Evolutionary conservation across 2,888 invertebrate species (phyloP).

Genomic region (Temnothorax ravouxi): DNA sequence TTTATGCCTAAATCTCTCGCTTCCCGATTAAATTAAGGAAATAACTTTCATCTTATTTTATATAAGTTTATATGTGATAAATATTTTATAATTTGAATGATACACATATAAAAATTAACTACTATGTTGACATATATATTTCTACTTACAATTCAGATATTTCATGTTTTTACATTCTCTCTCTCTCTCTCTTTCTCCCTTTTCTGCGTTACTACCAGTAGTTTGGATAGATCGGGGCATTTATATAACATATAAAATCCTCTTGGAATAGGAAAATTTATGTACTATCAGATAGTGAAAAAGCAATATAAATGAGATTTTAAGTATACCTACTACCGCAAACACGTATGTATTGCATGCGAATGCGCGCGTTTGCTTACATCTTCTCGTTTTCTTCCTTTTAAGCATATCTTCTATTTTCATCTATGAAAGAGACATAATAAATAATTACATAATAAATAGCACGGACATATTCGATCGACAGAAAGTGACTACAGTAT

Average conservation of each 20-base stretch:
- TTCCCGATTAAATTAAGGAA: constrained; percentile 54
- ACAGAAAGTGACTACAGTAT: constrained; percentile 69
- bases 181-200: not conserved
- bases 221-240: not conserved
- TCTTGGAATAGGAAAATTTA: constrained; percentile 79
- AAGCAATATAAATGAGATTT: constrained; percentile 84
- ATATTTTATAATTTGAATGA: not conserved
- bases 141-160: not conserved
- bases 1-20: constrained; percentile 50
- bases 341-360: constrained; percentile 59
- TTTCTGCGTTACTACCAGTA: not conserved
- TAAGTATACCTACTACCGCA: constrained; percentile 81
- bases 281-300: constrained; percentile 81
- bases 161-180: not conserved
- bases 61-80: not conserved
- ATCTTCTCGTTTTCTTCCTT: constrained; percentile 58
- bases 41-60: constrained; percentile 51
- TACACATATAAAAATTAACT: not conserved
- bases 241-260: constrained; percentile 60
- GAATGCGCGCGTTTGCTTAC: constrained; percentile 23
- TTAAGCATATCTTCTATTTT: constrained; percentile 78
- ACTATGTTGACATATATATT: not conserved
- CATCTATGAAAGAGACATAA: constrained; percentile 73
- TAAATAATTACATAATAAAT: constrained; percentile 76
- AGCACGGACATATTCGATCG: constrained; percentile 78